Evolutionary conservation across 2,888 invertebrate genomes (phyloP), one percentile per base, ranked within the genome.

Genomic region (Sarcophaga caerulescens): DNA sequence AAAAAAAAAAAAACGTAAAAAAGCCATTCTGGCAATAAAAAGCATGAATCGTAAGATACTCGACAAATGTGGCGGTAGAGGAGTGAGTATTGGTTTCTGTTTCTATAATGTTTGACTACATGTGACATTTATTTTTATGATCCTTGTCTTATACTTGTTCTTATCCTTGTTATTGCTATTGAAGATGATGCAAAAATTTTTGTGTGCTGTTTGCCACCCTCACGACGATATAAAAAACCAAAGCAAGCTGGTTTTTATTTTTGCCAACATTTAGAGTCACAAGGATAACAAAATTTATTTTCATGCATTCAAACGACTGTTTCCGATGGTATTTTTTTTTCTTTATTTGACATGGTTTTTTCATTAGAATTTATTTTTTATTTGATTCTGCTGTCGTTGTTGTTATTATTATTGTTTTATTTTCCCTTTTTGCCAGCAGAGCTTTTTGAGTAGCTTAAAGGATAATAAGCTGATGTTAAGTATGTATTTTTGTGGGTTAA

Each of bases 101-200:
- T 70, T 62, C 23, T 75, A 68, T 85, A 87, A 83, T 85, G 87
- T 88, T 88, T 87, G 82, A 87, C 82, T 87, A 71, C 81, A 89
- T 88, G 88, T 88, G 90, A 89, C 89, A 89, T 90, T 90, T 90
- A 89, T 89, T 89, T 90, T 89, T 89, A 90, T 89, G 88, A 88
- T 86, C 85, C 59, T 73, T 76, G 75, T 70, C 68, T 52, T 75
- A 57, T 74, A 45, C 47, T 59, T 25, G 14, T 47, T 6, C 17
- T 19, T 47, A 17, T 77, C 21, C 70, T 71, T 23, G 35, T 82
- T 82, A 60, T 60, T 75, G 35, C 44, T 74, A 60, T 59, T 52
- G 52, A 45, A 44, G 70, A 52, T 52, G 52, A 17, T 66, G 68
- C 66, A 62, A 74, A 47, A 60, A 35, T n/a, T n/a, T n/a, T n/a